These are phyloP conservation scores for Paguma larvata DNA, from an alignment of 2,797 vertebrate genomes.

Conservation along the genomic window DNA sequence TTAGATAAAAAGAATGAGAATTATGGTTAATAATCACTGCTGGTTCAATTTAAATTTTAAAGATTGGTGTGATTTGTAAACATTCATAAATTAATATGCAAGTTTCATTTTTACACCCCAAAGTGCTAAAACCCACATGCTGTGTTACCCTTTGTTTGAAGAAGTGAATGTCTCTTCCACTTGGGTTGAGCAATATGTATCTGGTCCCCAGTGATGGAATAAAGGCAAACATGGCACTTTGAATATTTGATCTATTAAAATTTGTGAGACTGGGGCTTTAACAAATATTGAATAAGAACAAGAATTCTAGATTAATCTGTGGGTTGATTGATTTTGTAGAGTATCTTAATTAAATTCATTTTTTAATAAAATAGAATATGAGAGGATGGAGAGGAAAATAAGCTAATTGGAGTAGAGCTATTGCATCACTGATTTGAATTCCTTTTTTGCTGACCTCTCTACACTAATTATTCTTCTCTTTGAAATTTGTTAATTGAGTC, in stretches of 20 bases:
- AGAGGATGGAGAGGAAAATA: neutral
- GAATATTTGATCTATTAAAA: constrained; percentile 7
- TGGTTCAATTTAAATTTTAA: constrained; percentile 57
- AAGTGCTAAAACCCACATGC: constrained; percentile 23
- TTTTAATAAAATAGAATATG: constrained; percentile 56
- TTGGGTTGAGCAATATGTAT: neutral
- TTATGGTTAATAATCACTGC: constrained; percentile 34
- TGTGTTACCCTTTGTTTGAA: constrained; percentile 47
- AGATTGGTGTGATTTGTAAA: neutral
- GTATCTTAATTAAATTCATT: constrained; percentile 60
- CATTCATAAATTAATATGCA: constrained; percentile 44
- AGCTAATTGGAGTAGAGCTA: constrained; percentile 40
- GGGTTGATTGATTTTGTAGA: constrained; percentile 18
- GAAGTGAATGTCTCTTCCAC: neutral
- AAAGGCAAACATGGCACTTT: neutral
- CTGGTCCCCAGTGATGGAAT: neutral
- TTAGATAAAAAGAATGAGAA: constrained; percentile 51
- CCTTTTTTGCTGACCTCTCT: constrained; percentile 43
- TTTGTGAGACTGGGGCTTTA: constrained; percentile 9
- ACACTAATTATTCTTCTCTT: constrained; percentile 54
- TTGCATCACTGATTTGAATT: constrained; percentile 56
- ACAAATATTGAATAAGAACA: constrained; percentile 54
- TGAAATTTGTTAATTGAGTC: constrained; percentile 57
- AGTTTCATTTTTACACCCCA: constrained; percentile 58
- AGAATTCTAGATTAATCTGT: constrained; percentile 13